Evolutionary conservation across 2,797 vertebrate species (phyloP), one percentile per base, ranked within the genome.

Genomic region (Lophius americanus): DNA sequence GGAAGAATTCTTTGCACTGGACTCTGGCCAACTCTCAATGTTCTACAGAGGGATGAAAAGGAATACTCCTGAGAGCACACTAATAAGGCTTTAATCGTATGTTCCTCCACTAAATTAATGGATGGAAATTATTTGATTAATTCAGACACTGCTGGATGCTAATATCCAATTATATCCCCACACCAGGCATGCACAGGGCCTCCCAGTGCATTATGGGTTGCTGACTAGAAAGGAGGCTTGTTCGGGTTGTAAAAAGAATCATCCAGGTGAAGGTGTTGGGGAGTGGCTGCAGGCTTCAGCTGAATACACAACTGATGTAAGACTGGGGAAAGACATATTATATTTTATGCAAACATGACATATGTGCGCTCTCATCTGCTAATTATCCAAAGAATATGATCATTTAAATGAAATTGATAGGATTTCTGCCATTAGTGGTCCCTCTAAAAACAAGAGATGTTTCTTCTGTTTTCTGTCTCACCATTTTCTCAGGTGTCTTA

Each of bases 51-150:
- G 92, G 93, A 92, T 91, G 90, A 94, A 94, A 94, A 93, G 91
- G 84, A 91, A 91, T 90, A 90, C 91, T 92, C 93, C 89, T 92
- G 90, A 88, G 92, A 93, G 91, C 84, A 67, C 80, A 73, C 85
- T 94, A 93, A 94, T 93, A 88, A 92, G 87, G 72, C 78, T 92
- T 91, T 95, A 94, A 94, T 95, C 94, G 93, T 94, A 94, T 94
- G 94, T 95, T 94, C 94, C 93, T 94, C 88, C 86, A 84, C 92
- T 92, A 93, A 95, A 94, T 94, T 92, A 94, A 94, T 94, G 93
- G 91, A 91, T 91, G 86, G 79, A 91, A 91, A 92, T 93, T 90
- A 93, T 94, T 93, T 93, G 92, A 94, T 94, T 91, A 94, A 94
- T 94, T 92, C 90, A 92, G 88, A 92, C 91, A 84, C 92, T 79